These are phyloP conservation scores for Vireo griseus DNA, from an alignment of 2,797 vertebrate genomes.

Conservation along the genomic window DNA sequence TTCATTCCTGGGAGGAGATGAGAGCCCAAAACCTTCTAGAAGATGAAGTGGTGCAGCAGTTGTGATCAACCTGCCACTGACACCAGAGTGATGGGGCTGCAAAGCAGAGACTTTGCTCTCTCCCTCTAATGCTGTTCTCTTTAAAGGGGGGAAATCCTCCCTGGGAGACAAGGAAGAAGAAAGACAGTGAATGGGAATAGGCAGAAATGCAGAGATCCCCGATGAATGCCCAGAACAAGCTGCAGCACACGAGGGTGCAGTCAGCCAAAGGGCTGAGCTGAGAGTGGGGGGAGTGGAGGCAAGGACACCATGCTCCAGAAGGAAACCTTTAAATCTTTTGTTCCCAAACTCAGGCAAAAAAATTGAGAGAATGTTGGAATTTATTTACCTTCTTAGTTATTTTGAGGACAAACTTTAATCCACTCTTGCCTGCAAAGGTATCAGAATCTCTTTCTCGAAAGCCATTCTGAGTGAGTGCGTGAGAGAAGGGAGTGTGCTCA, in stretches of 20 bases:
- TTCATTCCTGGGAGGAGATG: not conserved
- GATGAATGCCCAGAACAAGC: not conserved
- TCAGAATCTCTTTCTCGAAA: not conserved
- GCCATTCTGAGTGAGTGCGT: not conserved
- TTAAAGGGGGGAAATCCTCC: not conserved
- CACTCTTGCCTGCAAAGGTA: not conserved
- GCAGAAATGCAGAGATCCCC: not conserved
- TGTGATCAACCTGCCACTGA: not conserved
- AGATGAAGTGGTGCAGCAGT: not conserved
- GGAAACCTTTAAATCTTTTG: not conserved
- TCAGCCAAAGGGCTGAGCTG: not conserved
- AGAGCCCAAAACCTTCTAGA: not conserved
- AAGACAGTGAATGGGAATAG: not conserved
- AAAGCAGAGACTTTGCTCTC: not conserved
- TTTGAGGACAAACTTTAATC: not conserved
- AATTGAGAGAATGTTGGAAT: not conserved
- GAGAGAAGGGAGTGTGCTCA: not conserved
- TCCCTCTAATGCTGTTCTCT: not conserved
- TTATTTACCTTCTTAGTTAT: not conserved
- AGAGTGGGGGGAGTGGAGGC: not conserved
- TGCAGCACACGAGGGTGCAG: fast-evolving
- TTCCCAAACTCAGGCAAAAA: not conserved
- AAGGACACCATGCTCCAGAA: not conserved
- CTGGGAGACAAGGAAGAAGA: not conserved
- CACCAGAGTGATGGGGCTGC: not conserved